These are phyloP conservation scores for Alca torda DNA, from an alignment of 2,797 vertebrate genomes.

Conservation along the genomic window DNA sequence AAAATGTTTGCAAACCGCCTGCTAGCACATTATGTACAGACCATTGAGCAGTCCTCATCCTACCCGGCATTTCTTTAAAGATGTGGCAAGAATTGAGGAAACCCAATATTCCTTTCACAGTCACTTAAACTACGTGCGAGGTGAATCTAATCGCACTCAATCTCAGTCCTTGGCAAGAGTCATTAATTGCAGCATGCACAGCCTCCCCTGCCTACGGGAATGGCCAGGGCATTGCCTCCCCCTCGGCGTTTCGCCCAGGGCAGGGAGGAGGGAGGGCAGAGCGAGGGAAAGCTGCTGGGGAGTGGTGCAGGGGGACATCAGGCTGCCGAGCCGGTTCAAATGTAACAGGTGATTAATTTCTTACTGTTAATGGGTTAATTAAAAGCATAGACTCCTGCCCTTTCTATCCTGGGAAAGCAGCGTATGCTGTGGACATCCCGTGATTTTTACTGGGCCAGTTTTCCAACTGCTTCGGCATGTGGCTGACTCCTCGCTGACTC, in stretches of 20 bases:
- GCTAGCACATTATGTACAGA: neutral
- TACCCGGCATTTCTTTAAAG: neutral
- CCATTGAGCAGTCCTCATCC: neutral
- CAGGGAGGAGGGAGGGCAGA: neutral
- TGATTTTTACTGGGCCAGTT: neutral
- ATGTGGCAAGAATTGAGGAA: neutral
- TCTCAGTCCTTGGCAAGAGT: neutral
- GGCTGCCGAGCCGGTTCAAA: neutral
- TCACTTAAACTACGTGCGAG: neutral
- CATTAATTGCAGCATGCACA: neutral
- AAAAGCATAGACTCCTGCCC: neutral
- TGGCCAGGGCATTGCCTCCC: neutral
- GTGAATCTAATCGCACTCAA: neutral
- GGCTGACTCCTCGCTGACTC: neutral
- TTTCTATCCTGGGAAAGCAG: neutral
- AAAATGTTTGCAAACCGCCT: neutral
- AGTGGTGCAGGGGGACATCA: neutral
- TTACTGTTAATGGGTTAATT: neutral
- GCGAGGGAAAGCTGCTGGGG: fast-evolving
- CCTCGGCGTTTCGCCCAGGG: neutral
- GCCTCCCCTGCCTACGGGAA: neutral
- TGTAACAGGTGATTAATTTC: neutral
- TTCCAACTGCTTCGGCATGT: neutral
- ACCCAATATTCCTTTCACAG: neutral
- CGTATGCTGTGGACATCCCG: fast-evolving